Evolutionary conservation across 2,888 invertebrate genomes (phyloP).

Genomic region (Aphelenchoides bicaudatus): DNA sequence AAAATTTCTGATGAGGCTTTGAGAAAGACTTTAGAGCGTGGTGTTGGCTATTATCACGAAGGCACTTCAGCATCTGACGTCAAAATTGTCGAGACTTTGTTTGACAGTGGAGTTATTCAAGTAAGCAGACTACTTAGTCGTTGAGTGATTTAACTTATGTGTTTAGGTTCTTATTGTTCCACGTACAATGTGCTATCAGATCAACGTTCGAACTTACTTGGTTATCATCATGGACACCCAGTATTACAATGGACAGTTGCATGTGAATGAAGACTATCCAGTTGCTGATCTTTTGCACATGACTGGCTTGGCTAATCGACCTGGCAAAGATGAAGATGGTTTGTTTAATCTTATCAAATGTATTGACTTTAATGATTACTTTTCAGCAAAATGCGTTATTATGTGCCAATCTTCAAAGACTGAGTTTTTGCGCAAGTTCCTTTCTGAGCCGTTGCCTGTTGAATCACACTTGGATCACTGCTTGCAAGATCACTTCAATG

Average conservation of each 20-base stretch:
- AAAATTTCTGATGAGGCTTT: conserved; percentile 71
- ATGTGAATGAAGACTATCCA: conserved; percentile 89
- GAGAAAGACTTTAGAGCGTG: conserved; percentile 84
- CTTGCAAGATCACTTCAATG: conserved; percentile 98
- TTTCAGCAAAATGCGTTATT: conserved; percentile 73
- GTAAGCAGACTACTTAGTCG: conserved; percentile 27
- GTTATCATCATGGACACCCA: conserved; percentile 95
- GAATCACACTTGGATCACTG: conserved; percentile 97
- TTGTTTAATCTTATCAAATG: conserved; percentile 54
- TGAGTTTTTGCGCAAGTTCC: conserved; percentile 94
- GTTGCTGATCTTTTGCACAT: conserved; percentile 94
- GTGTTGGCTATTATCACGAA: conserved; percentile 95
- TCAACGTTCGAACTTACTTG: conserved; percentile 82
- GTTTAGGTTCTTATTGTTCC: conserved; percentile 84
- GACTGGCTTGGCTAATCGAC: conserved; percentile 92
- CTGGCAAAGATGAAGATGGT: conserved; percentile 83
- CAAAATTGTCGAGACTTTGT: conserved; percentile 84
- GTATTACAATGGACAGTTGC: conserved; percentile 76
- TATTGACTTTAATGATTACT: conserved; percentile 8
- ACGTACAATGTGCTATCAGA: conserved; percentile 84
- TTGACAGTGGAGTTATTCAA: conserved; percentile 82
- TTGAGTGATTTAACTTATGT: background rate
- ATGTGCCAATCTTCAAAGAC: conserved; percentile 96
- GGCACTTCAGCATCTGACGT: conserved; percentile 81
- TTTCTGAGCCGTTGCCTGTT: conserved; percentile 91